Base-by-base conservation (phyloP, 2,888 invertebrate genomes). In the Brenthis ino region DNA sequence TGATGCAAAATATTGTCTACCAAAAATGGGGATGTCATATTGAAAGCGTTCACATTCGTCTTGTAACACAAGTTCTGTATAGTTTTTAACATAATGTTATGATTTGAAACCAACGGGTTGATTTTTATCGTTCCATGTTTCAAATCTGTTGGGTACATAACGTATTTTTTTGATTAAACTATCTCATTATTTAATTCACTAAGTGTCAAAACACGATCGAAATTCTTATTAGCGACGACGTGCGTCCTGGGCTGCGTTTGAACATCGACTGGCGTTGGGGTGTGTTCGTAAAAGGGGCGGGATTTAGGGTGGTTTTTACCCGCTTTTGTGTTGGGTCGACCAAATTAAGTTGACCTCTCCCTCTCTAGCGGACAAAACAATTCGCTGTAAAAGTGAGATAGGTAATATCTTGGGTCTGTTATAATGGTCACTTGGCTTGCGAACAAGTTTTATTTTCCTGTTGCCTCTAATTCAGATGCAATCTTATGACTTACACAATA, bases 1-100 rank as follows among this genome's bases (percentile, higher is more conserved):
- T 94, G 94, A 72, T 94, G 94, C 65, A 95, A 81, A 24, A 95
- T 93, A 75, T 95, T 95, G 81, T 95, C 95, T 72, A 95, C 94
- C 65, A 94, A 78, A 77, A 95, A 95, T 0, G 94, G 94, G 0
- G 95, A 95, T 43, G 94, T 91, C 90, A 94, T 94, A 75, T 93
- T 93, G 69, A 87, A 89, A 6, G 93, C 81, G 13, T 74, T 77
- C 20, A 77, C 80, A 57, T 82, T 84, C 1, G 82, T 82, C 74
- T 90, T 93, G 71, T 90, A 88, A 67, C 89, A 92, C 72, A 93
- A 73, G 71, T 85, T 91, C 71, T 93, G 93, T 65, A 93, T 89
- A 33, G 93, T 93, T 73, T 91, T 92, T 84, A 93, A 85, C 93
- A 93, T 93, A 87, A 86, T 91, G 89, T 88, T 87, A 73, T 88